A percentile compares a stretch with the other conserved stretches of the same genome.
Evolutionary conservation across 2,797 vertebrate genomes (phyloP).

Genomic region (Adrianichthys oophorus): DNA sequence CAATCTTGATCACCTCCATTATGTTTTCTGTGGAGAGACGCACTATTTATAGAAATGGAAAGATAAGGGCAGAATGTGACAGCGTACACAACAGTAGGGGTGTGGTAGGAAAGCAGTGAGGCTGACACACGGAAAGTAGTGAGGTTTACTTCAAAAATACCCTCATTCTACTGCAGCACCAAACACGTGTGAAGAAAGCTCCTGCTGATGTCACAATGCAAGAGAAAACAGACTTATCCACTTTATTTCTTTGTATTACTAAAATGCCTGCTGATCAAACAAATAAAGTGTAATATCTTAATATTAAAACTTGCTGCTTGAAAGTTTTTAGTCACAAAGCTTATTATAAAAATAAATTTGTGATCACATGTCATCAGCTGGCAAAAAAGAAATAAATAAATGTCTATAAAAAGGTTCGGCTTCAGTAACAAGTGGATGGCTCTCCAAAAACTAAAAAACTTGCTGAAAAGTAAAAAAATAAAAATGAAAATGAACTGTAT

Average conservation of each 20-base stretch:
- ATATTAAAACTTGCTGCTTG: slow-evolving; percentile 28
- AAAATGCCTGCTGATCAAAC: slow-evolving; percentile 44
- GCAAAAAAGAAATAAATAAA: background rate
- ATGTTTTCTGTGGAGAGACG: slow-evolving; percentile 35
- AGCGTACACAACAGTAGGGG: slow-evolving; percentile 14
- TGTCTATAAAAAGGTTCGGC: slow-evolving; percentile 7
- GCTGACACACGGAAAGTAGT: slow-evolving; percentile 17
- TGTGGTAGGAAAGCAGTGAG: slow-evolving; percentile 22
- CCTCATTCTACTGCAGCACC: background rate
- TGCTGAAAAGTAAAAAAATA: slow-evolving; percentile 3
- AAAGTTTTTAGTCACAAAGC: slow-evolving; percentile 20
- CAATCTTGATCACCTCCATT: background rate
- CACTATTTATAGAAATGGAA: slow-evolving; percentile 32
- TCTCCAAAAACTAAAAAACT: slow-evolving; percentile 11
- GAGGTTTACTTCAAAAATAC: slow-evolving; percentile 14
- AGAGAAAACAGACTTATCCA: slow-evolving; percentile 26
- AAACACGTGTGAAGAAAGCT: slow-evolving; percentile 35
- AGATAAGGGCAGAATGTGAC: slow-evolving; percentile 17
- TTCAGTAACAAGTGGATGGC: slow-evolving; percentile 11
- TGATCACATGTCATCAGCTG: background rate
- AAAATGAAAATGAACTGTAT: slow-evolving; percentile 23
- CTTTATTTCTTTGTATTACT: slow-evolving; percentile 29
- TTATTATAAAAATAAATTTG: slow-evolving; percentile 5
- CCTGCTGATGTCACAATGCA: slow-evolving; percentile 32
- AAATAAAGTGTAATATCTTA: slow-evolving; percentile 26